Base-by-base conservation (phyloP, 53 echinoderm and acorn worm species). In the Apostichopus leukothele region DNA sequence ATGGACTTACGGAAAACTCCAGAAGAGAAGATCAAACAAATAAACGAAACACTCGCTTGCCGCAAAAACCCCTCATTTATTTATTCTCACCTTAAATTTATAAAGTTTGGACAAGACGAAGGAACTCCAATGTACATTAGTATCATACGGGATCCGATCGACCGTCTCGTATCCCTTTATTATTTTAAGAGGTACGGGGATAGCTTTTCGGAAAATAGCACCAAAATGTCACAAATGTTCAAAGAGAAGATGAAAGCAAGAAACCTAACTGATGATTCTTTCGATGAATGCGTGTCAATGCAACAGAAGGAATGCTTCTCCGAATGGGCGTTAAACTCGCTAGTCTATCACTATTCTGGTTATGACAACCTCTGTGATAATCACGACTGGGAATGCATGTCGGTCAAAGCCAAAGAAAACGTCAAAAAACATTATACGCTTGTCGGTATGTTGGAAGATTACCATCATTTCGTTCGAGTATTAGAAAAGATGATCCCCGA, bases 141-240 rank as follows among this genome's bases (percentile, higher is more conserved):
- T 76, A 76, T 76, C 39, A 76, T 76, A 76, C 76, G 76, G 39
- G 76, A 76, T 76, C 76, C 76, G 39, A 76, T 76, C 9, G 76
- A 76, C 39, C 76, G 76, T 26, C 76, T 76, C 39, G 39, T 26
- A 26, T 76, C 76, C 5, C 76, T 26, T 27, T 76, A 76, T 27
- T 76, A 76, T 26, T 76, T 76, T 27, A 76, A 76, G 16, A 76
- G 76, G 16, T 76, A 76, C 76, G 76, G 76, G 25, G 76, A 76
- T 27, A 76, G 26, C 26, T 76, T 76, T 26, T 76, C 76, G 39
- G 76, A 76, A 16, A 76, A 76, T 50, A 76, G 76, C 76, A 76
- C 76, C 39, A 76, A 76, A 76, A 76, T 76, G 76, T 23, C 76
- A 26, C 76, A 76, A 16, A 22, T 76, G 76, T 76, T 12, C 76